Evolutionary conservation across 2,888 invertebrate species (phyloP), one percentile per base, ranked within the genome.

Genomic region (Lasius platythorax): DNA sequence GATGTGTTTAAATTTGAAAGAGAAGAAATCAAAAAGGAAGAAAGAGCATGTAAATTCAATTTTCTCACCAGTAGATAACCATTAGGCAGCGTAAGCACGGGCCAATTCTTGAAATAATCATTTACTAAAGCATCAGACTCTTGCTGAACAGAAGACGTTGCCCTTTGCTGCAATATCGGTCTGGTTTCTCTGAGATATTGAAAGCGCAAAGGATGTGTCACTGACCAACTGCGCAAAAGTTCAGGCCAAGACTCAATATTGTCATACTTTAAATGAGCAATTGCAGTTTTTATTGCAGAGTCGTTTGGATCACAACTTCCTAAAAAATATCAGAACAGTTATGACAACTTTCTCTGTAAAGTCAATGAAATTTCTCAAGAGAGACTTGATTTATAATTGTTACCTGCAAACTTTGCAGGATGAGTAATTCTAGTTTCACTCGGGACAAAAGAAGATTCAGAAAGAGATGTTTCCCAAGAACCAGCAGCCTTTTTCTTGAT

Each of bases 221-320:
- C 28, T 58, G 73, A 73, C 37, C 53, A 73, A 40, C 33, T 37
- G 11, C 56, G 23, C 23, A 73, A 73, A 40, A 73, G n/a, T 73
- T 37, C 37, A 56, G 73, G 73, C 56, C 73, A 73, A 73, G 37
- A 73, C 37, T 53, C 53, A 72, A 66, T 68, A 30, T 8, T 30
- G 4, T 67, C 43, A 3, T 68, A 23, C 1, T 70, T 53, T 5
- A 70, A 70, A 12, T 1, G 9, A 53, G 70, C n/a, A 3, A 70
- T 70, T 53, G 70, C 70, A 70, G 6, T 70, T 70, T 70, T 53
- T n/a, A 70, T 15, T 53, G n/a, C n/a, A 33, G 53, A n/a, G 11
- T 70, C 30, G 0, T 70, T 70, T 46, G 70, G 53, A 70, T 70
- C 33, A 53, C 53, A 70, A 70, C 53, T 70, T 18, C 70, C 33